phyloP scores from a whole-genome alignment of 2,113 vertebrate genomes.

The Ceyx margarethae region DNA sequence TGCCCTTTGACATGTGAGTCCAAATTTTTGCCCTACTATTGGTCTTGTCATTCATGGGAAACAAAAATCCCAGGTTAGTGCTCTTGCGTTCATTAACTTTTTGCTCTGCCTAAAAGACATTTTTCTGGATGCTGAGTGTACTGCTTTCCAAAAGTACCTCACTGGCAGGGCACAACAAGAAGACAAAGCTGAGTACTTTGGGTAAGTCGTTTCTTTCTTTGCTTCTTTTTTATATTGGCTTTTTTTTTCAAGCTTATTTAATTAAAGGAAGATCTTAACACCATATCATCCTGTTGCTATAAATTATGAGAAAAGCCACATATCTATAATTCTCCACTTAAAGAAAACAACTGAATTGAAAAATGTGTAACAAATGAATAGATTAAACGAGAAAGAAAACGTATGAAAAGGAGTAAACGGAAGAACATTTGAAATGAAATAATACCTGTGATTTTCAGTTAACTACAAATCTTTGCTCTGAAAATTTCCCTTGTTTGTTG shows the following conservation, averaged over 20 bases:
- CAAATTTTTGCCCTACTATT: neutral
- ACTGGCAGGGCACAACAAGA: neutral
- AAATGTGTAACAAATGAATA: neutral
- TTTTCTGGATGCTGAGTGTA: neutral
- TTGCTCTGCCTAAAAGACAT: neutral
- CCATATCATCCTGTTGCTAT: neutral
- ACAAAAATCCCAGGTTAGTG: neutral
- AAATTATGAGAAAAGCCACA: neutral
- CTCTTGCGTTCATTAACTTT: slow-evolving; percentile 63
- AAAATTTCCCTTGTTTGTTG: neutral
- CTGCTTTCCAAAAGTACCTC: neutral
- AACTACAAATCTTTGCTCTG: neutral
- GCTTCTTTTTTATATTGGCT: neutral
- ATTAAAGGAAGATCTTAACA: neutral
- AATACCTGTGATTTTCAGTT: neutral
- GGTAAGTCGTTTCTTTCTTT: slow-evolving; percentile 12
- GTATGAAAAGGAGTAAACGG: neutral
- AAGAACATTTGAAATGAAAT: neutral
- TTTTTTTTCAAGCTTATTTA: neutral
- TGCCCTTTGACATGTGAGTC: slow-evolving; percentile 7
- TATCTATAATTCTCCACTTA: neutral
- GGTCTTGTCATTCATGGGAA: neutral
- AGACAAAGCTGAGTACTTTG: neutral
- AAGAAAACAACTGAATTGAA: neutral
- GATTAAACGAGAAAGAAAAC: neutral